phyloP scores from a whole-genome alignment of 2,113 vertebrate species.

The Emydocephalus ijimae region DNA sequence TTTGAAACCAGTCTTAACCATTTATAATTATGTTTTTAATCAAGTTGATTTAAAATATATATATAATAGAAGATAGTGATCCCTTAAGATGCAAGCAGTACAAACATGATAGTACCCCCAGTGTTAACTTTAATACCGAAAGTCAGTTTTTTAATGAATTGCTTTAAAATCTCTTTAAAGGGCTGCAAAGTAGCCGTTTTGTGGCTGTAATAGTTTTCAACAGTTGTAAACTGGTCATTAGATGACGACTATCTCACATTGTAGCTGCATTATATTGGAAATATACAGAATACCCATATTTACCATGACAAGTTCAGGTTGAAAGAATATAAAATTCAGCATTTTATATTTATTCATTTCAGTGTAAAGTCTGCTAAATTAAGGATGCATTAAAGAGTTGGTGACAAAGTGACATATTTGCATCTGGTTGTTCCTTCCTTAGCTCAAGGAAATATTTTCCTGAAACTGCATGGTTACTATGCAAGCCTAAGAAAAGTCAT shows the following conservation, averaged over 20 bases:
- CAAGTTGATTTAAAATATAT: background rate
- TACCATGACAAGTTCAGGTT: background rate
- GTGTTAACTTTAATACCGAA: background rate
- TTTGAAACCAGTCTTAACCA: background rate
- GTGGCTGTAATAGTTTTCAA: background rate
- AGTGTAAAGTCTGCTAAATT: background rate
- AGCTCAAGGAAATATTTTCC: background rate
- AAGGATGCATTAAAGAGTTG: background rate
- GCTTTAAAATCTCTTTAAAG: background rate
- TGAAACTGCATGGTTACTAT: background rate
- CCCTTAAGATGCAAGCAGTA: background rate
- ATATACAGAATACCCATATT: background rate
- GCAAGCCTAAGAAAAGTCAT: background rate
- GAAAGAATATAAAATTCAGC: background rate
- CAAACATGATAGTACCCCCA: background rate
- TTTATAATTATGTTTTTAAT: background rate
- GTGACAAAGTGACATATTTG: background rate
- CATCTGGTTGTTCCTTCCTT: background rate
- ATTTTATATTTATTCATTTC: background rate
- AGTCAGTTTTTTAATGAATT: background rate
- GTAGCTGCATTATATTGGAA: background rate
- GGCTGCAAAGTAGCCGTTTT: background rate
- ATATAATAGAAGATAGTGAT: background rate
- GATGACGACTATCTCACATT: background rate
- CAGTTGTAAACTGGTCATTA: background rate